Evolutionary conservation across 1,140 invertebrate species (phyloP).

Genomic region (Stegodyphus dumicola): DNA sequence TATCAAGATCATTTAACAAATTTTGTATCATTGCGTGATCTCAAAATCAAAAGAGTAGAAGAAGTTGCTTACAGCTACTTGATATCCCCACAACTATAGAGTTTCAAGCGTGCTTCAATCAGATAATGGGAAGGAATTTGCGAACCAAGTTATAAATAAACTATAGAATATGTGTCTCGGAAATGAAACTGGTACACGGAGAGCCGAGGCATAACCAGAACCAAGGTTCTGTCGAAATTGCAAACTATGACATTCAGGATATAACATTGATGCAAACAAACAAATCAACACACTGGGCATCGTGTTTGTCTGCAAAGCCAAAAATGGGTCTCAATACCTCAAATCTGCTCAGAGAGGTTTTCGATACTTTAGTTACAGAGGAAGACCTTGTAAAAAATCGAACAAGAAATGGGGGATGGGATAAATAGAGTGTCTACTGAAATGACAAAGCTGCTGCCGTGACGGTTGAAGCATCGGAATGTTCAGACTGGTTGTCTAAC

Average conservation of each 20-base stretch:
- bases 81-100: constrained; percentile 15
- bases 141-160: constrained; percentile 17
- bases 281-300: constrained; percentile 11
- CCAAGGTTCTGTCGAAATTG: constrained; percentile 23
- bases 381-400: constrained; percentile 4
- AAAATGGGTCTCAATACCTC: constrained; percentile 6
- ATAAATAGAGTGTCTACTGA: not conserved
- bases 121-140: constrained; percentile 41
- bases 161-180: not conserved
- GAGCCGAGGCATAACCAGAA: constrained; percentile 29
- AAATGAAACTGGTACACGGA: constrained; percentile 30
- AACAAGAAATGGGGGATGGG: constrained; percentile 19
- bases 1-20: not conserved
- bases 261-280: constrained; percentile 32
- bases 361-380: constrained; percentile 1
- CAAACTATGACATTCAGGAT: constrained; percentile 35
- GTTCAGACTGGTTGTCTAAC: not conserved
- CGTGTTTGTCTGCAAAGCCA: constrained; percentile 17
- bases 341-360: constrained; percentile 23
- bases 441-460: not conserved
- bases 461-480: not conserved
- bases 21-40: constrained; percentile 18
- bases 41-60: constrained; percentile 30
- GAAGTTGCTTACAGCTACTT: constrained; percentile 8
- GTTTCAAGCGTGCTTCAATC: constrained; percentile 8